Base-by-base conservation (phyloP, 2,888 invertebrate species). In the Ophioninae sp. region DNA sequence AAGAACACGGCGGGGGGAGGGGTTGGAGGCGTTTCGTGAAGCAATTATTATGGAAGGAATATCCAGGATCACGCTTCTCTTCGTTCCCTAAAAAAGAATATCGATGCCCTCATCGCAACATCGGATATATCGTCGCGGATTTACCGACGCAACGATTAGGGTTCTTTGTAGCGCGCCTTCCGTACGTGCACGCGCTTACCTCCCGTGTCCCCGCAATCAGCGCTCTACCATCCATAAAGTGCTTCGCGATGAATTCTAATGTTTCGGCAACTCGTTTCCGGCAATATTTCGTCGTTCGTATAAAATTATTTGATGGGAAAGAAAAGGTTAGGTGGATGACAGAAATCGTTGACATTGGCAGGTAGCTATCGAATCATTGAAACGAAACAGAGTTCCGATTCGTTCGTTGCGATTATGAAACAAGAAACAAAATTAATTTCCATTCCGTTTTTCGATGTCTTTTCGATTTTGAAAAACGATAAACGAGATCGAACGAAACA, bases 321-420 rank as follows among this genome's bases (percentile, higher is more conserved):
- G 6, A 50, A 50, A 50, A 13, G 3, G 13, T 50, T 17, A 0
- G 17, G 13, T 50, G 50, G 50, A 50, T 50, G 3, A 6, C 0
- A 2, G 13, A 50, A 50, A 50, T 50, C 17, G 6, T 50, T 50
- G 50, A 30, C 2, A 50, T 50, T 50, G 17, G 13, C 13, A 50
- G 13, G 50, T 50, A 13, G 50, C 50, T 6, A 44, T 13, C 44
- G 44, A 44, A 50, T 17, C 0, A 17, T 50, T 50, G 50, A 50
- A 3, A 50, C 13, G 50, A 50, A 17, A 50, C 50, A 50, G 30
- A 3, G 30, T 2, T 30, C 30, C 78, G 74, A 78, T 74, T 74
- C 61, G 69, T 78, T 69, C 78, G 68, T 82, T 74, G 44, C 68
- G 73, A n/a, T n/a, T n/a, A n/a, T n/a, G n/a, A n/a, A n/a, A n/a